Evolutionary conservation across 2,113 vertebrate genomes (phyloP), one percentile per base, ranked within the genome.

Genomic region (Scortum barcoo): DNA sequence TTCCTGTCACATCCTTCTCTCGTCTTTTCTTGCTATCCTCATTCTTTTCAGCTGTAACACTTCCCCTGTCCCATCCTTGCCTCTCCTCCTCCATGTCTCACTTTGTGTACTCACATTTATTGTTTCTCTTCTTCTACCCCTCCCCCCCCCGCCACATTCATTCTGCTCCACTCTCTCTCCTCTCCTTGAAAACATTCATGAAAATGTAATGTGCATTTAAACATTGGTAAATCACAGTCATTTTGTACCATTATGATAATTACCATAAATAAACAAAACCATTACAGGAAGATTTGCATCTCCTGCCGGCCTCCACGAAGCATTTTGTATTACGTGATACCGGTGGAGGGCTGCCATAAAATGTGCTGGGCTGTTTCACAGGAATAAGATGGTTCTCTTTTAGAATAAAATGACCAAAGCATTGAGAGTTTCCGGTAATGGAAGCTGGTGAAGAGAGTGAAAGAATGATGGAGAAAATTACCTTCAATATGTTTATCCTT

Each of bases 271-370:
- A 92, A 89, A 86, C 85, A 71, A 60, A 42, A 70, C 72, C 76
- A 86, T 92, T 92, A 89, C 67, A 13, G 68, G 66, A 77, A 88
- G 80, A 90, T 90, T 78, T 85, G 76, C 72, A 71, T 86, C 70
- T 76, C 66, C 30, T 48, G 17, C 28, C 20, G 28, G 65, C 60
- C 54, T 76, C 72, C 24, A 40, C 0, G 1, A 46, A 67, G 69
- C 58, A 19, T 57, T 72, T 38, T 67, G 58, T 42, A 46, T 44
- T 50, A 22, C 14, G 13, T 28, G 81, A 33, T 40, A 12, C n/a
- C 1, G 4, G 57, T 48, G 53, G 48, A 62, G 42, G 14, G 66
- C 62, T 33, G 76, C 22, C 24, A 40, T 63, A 53, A 80, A 73
- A 78, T 33, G 46, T 44, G 60, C 48, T 3, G 65, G 50, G 76